Base-by-base conservation (phyloP, 2,113 vertebrate genomes). In the Oxygymnocypris stewartii region DNA sequence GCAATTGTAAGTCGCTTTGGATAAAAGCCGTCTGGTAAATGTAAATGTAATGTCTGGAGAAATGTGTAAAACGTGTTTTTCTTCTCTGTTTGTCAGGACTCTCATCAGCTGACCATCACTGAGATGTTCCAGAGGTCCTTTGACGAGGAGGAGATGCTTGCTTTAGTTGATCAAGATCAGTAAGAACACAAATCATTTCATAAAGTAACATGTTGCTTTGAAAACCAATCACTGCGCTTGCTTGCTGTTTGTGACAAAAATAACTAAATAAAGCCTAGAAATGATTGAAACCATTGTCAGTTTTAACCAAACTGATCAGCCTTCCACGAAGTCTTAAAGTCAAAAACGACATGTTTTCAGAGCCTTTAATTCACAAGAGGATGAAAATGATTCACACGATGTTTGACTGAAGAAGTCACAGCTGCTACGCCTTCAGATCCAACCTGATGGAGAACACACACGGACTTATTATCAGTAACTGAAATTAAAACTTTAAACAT, bases 111-210 rank as follows among this genome's bases (percentile, higher is more conserved):
- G 90, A 96, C 90, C 6, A 96, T 98, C 84, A 94, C 93, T 0
- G 95, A 97, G 85, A 96, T 98, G 92, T 97, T 98, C 91, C 95
- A 97, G 93, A 95, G 92, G 76, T 96, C 96, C 2, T 96, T 97
- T 84, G 44, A 54, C n/a, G 81, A 83, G 28, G 81, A 83, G 1
- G 82, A 84, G 67, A 71, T 73, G 82, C 65, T 81, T 4, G 59
- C 57, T 63, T 65, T 81, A 25, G 6, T 81, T 8, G 40, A 47
- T 28, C 59, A 67, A 40, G 59, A 81, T 20, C 59, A 65, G 59
- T 81, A 81, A 81, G 59, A 47, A 47, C 0, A 2, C 5, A 44
- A 44, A 75, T 14, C 25, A 77, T 25, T 18, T 14, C 44, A 18
- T 49, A 25, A 13, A 13, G 47, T 47, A n/a, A 47, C 3, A 76